Evolutionary conservation across 2,113 vertebrate genomes (phyloP).

Genomic region (Leucopsar rothschildi): DNA sequence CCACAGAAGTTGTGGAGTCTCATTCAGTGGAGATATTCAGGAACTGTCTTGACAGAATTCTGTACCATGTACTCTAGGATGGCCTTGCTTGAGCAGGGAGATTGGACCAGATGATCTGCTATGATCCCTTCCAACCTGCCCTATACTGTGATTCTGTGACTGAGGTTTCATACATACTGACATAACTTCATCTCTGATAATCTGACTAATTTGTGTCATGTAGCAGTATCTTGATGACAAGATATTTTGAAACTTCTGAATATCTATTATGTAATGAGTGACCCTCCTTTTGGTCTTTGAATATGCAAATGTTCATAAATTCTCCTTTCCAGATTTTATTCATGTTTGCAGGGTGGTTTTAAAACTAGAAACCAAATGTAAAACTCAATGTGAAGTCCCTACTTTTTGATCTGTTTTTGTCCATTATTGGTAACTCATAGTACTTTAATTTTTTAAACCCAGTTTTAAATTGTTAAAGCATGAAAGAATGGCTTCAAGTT

Average conservation of each 20-base stretch:
- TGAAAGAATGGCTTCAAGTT: neutral
- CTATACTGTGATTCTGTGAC: neutral
- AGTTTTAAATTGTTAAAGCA: neutral
- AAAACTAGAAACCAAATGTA: neutral
- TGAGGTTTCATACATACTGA: neutral
- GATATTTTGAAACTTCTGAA: neutral
- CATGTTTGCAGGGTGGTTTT: neutral
- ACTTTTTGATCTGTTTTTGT: neutral
- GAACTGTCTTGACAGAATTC: neutral
- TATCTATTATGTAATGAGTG: neutral
- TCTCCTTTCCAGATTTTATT: neutral
- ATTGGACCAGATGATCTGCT: no score
- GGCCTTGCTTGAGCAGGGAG: neutral
- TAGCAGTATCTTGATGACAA: neutral
- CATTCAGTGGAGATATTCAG: neutral
- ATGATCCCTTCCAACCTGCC: neutral
- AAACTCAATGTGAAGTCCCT: accelerated
- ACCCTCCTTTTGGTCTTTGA: neutral
- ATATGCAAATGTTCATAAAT: neutral
- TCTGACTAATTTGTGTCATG: neutral
- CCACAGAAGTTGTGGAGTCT: neutral
- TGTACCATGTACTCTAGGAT: neutral
- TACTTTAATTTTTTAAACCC: neutral
- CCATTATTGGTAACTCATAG: neutral
- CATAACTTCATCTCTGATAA: neutral